A percentile compares a stretch with the other conserved stretches of the same genome.
These are phyloP conservation scores for Aspiorhynchus laticeps DNA, from an alignment of 2,113 vertebrate species.

Conservation along the genomic window DNA sequence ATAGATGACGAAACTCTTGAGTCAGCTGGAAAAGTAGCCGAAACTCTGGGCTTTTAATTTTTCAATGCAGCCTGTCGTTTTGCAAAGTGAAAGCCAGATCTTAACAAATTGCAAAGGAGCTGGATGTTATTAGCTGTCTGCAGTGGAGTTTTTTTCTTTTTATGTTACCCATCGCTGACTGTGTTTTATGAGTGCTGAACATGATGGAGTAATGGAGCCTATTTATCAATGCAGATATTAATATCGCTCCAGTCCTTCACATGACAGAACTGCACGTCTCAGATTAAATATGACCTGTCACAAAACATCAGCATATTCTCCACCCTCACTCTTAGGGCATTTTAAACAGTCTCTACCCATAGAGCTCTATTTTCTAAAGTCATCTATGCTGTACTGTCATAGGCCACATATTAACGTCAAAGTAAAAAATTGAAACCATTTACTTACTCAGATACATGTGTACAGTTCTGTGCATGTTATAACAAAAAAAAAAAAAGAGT, in stretches of 20 bases:
- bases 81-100: conserved; percentile 31
- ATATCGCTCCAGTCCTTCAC: conserved; percentile 46
- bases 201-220: conserved; percentile 55
- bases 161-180: conserved; percentile 19
- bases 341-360: background rate
- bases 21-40: conserved; percentile 52
- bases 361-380: background rate
- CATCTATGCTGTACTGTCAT: background rate
- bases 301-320: conserved; percentile 47
- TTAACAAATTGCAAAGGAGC: conserved; percentile 48
- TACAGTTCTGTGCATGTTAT: background rate
- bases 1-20: conserved; percentile 48
- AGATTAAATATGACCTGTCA: conserved; percentile 54
- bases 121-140: conserved; percentile 49
- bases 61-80: conserved; percentile 43
- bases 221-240: conserved; percentile 62
- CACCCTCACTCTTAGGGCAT: background rate
- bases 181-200: conserved; percentile 44
- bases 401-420: background rate
- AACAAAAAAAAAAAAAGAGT: background rate
- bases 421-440: background rate
- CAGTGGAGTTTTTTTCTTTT: conserved; percentile 16
- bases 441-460: background rate
- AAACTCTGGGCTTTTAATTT: conserved; percentile 39
- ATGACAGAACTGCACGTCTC: conserved; percentile 41